Percentiles rank a stretch among this genome's conserved stretches.
Evolutionary conservation across 2,113 vertebrate genomes (phyloP).

Genomic region (Phalacrocorax brasilianus): DNA sequence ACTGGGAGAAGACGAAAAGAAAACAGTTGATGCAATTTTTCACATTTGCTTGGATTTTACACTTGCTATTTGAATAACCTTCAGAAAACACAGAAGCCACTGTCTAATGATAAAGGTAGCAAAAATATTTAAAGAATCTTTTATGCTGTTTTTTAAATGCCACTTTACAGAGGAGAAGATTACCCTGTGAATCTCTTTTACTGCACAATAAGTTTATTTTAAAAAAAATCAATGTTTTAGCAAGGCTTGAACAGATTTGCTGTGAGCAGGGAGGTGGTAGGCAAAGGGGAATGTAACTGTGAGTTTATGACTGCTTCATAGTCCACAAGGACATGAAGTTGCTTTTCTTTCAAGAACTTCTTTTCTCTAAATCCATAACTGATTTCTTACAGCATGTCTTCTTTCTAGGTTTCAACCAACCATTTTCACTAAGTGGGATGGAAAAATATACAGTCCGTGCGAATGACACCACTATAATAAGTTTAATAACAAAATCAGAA

Average conservation of each 20-base stretch:
- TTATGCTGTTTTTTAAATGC: neutral
- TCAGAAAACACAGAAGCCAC: neutral
- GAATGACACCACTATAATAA: fast-evolving
- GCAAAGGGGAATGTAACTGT: neutral
- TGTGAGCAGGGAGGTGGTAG: neutral
- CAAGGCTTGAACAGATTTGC: neutral
- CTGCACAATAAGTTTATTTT: neutral
- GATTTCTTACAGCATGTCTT: neutral
- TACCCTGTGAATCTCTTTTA: neutral
- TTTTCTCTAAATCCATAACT: neutral
- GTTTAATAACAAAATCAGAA: neutral
- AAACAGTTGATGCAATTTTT: neutral
- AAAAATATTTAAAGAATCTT: neutral
- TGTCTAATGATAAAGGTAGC: neutral
- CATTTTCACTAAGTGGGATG: neutral
- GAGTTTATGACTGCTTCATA: neutral
- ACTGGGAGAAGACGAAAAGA: neutral
- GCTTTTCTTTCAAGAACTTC: neutral
- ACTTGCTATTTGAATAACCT: neutral
- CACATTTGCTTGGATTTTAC: neutral
- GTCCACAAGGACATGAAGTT: neutral
- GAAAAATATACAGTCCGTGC: neutral
- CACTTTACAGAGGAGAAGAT: neutral
- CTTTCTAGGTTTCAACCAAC: neutral
- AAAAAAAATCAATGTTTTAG: neutral